Base-by-base conservation (phyloP, 2,797 vertebrate genomes). In the Cryptoprocta ferox region DNA sequence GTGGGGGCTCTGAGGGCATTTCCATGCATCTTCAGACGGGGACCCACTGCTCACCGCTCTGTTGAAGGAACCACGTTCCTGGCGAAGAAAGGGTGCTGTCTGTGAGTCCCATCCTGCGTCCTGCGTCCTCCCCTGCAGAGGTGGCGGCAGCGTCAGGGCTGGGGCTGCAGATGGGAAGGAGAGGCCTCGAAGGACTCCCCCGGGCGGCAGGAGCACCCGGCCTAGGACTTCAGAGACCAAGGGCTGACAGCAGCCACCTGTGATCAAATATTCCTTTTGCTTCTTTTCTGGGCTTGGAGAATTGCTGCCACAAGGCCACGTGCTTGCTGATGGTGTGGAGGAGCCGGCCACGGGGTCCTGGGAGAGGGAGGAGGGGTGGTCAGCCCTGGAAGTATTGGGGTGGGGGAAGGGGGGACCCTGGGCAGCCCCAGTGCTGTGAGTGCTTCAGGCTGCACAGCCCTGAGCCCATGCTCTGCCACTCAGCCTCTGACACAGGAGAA, bases 231-330 rank as follows among this genome's bases (percentile, higher is more conserved):
- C 5, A 94, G 82, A 30, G 97, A 89, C 96, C 15, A 0, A 48
- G 76, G 92, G 61, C 96, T 96, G 96, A 97, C 95, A 63, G 79
- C 66, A 66, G 84, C 96, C 82, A 89, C 18, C 39, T 98, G 97
- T 98, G 98, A 99, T 99, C 98, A 98, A 97, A 98, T 97, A 98
- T 98, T 98, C 98, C 96, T 97, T 98, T 98, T 98, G 0, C 91
- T 98, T 95, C 95, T 59, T 53, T 89, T 71, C 39, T 1, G 0
- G 87, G 24, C 81, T 86, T 50, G 80, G 56, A 88, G 76, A 94
- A 32, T 39, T 6, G 13, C 87, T 65, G 53, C 91, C 37, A 53
- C 32, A 19, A 59, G 48, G 90, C 39, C 90, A 5, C 1, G 6
- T 65, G 90, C 70, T 83, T 71, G 18, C 81, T 81, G 90, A 86